These are phyloP conservation scores for Heliconius ethilla DNA, from an alignment of 2,888 invertebrate species.

Conservation along the genomic window DNA sequence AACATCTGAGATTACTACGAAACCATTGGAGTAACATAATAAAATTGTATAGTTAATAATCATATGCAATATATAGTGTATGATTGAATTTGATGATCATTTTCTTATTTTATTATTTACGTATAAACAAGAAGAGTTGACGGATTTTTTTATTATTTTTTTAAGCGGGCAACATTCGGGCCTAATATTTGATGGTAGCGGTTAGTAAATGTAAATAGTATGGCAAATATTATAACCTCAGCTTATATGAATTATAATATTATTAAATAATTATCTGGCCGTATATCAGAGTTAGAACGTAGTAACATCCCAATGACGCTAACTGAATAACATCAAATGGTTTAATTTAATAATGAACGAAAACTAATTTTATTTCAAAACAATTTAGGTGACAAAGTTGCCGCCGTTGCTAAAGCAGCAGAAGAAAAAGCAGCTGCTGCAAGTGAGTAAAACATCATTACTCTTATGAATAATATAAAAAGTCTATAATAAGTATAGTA, in stretches of 20 bases:
- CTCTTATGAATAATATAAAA: neutral
- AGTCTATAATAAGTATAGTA: neutral
- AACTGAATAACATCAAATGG: too few species aligned
- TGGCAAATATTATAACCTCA: neutral
- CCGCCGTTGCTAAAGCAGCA: neutral
- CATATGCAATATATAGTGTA: too few species aligned
- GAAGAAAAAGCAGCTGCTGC: conserved; percentile 1
- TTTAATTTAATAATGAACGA: neutral
- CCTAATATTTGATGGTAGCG: neutral
- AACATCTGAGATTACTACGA: too few species aligned
- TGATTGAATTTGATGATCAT: too few species aligned
- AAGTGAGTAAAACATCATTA: neutral
- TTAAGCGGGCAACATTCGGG: too few species aligned
- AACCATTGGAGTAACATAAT: too few species aligned
- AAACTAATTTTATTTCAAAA: neutral
- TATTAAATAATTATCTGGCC: neutral
- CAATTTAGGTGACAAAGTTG: neutral
- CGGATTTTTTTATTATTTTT: too few species aligned
- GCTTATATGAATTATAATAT: neutral
- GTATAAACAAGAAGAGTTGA: too few species aligned
- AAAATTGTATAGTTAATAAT: too few species aligned
- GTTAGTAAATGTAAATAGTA: neutral
- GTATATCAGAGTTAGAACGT: neutral
- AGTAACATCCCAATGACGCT: too few species aligned
- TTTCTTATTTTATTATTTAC: too few species aligned